Base-by-base conservation (phyloP, 2,888 invertebrate species). In the Amblyjoppa proteus region DNA sequence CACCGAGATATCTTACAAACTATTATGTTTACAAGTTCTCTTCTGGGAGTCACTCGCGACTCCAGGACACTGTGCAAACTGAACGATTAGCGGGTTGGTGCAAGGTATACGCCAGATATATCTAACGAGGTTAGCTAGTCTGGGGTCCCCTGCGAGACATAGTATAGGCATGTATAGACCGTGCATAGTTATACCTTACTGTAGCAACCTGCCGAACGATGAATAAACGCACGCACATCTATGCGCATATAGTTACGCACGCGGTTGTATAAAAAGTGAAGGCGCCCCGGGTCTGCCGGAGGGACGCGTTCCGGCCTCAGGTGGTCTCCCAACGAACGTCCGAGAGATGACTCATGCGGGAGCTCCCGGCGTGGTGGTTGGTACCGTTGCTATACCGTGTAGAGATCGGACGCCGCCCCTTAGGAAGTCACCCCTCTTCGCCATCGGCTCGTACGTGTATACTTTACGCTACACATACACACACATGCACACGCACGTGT, bases 101-200 rank as follows among this genome's bases (percentile, higher is more conserved):
- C 53, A 56, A 85, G 79, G 58, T 79, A 78, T 77, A 73, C 83
- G 58, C 68, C 61, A 61, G 64, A 69, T 81, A 85, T 78, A 85
- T 90, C 90, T 92, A 92, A 92, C 91, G 89, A 92, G 91, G 89
- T 92, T 93, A 93, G 91, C 89, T 88, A 89, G 92, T 92, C 90
- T 87, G 88, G 61, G 38, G 20, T 69, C 64, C 45, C 71, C 56
- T 41, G 61, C 58, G 20, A 75, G 51, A 79, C 38, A 64, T n/a
- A 56, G 64, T 61, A 73, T 28, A 51, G 51, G 41, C 38, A 45
- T 38, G 58, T 80, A 28, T 64, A 38, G 4, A 58, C 28, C 6
- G 11, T 16, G 16, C 34, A 38, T 64, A 64, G 34, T n/a, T 64
- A 64, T 34, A 64, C 64, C 16, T 7, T 64, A 20, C 7, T 34